Base-by-base conservation (phyloP, 2,888 invertebrate species). In the Autographa pulchrina region DNA sequence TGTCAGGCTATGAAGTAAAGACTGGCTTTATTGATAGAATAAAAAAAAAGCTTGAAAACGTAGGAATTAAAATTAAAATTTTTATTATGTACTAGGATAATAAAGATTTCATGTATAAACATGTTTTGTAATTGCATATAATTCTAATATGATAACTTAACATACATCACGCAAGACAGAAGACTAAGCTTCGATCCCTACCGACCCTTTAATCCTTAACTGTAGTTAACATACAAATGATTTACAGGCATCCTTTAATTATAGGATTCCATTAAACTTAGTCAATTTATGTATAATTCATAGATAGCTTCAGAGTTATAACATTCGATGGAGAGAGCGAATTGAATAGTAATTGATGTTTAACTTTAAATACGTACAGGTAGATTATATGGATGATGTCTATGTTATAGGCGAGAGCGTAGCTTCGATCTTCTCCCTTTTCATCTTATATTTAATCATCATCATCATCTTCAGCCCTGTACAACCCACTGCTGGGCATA, bases 301-400 rank as follows among this genome's bases (percentile, higher is more conserved):
- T 77, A 66, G 65, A 68, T 73, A 25, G 25, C 9, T 43, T 18
- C 31, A 31, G 58, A 74, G 75, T 68, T 68, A 74, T 80, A 78
- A 72, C 77, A 78, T 70, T 62, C 25, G 64, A 75, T 74, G 72
- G 56, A 64, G 56, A 64, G 32, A 60, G 58, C 68, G 76, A 77
- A 85, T 78, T 78, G 85, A 86, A 86, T 85, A 79, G 82, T 85
- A 86, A 85, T 83, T 76, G 79, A 79, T 80, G 86, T 85, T 86
- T 83, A 85, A 83, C 77, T 86, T 84, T 74, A 85, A 85, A 86
- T 81, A 78, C 80, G 70, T 78, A 85, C 80, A 73, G 72, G 65
- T 77, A 66, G 70, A 77, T 74, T 62, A 64, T 74, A 65, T 25
- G 7, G 32, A 65, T 63, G 5, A 65, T 75, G 72, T 5, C 5